Base-by-base conservation (phyloP, 2,888 invertebrate species). In the Dicranocentrus wangi region DNA sequence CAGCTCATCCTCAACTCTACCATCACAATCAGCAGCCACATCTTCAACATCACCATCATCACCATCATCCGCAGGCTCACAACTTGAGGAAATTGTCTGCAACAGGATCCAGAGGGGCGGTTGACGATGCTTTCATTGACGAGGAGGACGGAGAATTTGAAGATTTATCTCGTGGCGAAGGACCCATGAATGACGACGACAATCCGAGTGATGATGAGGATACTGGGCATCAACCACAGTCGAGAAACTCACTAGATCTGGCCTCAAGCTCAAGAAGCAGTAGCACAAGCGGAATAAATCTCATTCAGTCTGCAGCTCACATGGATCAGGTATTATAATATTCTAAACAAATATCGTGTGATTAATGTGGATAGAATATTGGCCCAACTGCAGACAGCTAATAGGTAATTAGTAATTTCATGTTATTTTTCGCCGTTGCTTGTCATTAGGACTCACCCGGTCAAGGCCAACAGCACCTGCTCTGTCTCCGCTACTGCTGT, bases 401-500 rank as follows among this genome's bases (percentile, higher is more conserved):
- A n/a, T n/a, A n/a, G n/a, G n/a, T n/a, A n/a, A n/a, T n/a, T n/a
- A n/a, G n/a, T n/a, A n/a, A n/a, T n/a, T n/a, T n/a, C 13, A 39
- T 51, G 51, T 2, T 55, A 13, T 25, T 55, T 77, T 63, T 79
- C 66, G 10, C 55, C n/a, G n/a, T n/a, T n/a, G n/a, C n/a, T n/a
- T n/a, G n/a, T n/a, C n/a, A n/a, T n/a, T n/a, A 80, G 80, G 80
- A 80, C 60, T 60, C 72, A 21, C 21, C 82, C 43, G 78, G 42
- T 63, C 63, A 63, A 21, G 42, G 42, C 42, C 63, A 61, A 32
- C 63, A 63, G 63, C 63, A 39, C 42, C 63, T 70, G n/a, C 63
- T 86, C 32, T 85, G 85, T 76, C 82, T 86, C 65, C 86, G 86
- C 15, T 85, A 83, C 66, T 85, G 85, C 61, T 85, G 85, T 73